Conservation (phyloP, 2,797 vertebrate genomes). For the Darevskia mixta region DNA sequence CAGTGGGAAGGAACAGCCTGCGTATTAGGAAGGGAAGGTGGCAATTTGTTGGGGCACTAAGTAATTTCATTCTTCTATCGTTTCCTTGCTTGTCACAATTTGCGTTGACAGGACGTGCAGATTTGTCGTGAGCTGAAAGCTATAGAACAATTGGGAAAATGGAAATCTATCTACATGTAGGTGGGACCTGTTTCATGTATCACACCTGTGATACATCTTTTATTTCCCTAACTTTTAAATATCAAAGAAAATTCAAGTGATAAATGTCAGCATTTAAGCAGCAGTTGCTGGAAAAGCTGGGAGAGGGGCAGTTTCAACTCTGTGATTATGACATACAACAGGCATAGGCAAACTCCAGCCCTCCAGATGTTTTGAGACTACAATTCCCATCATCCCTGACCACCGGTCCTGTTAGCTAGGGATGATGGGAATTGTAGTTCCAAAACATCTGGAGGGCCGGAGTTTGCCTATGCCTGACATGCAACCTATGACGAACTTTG, state of each 20-base stretch:
- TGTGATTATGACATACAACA: not conserved
- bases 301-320: not conserved
- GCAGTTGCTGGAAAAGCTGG: not conserved
- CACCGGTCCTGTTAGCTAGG: too few species aligned
- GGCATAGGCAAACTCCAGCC: too few species aligned
- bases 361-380: too few species aligned
- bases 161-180: not conserved
- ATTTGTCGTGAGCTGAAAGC: conserved; percentile 17
- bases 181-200: conserved; percentile 19
- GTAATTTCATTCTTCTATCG: conserved; percentile 1
- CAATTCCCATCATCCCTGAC: too few species aligned
- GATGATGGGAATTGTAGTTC: too few species aligned
- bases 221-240: not conserved
- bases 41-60: conserved; percentile 9
- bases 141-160: not conserved
- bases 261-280: not conserved
- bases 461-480: not conserved
- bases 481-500: conserved; percentile 11
- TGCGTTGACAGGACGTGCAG: not conserved
- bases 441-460: too few species aligned
- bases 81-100: conserved; percentile 36
- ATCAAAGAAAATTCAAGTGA: conserved; percentile 6
- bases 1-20: not conserved
- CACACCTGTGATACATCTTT: not conserved
- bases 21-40: not conserved